A percentile compares a stretch with the other conserved stretches of the same genome.
These are phyloP conservation scores for Heliconius sara DNA, from an alignment of 2,888 invertebrate species.

Conservation along the genomic window DNA sequence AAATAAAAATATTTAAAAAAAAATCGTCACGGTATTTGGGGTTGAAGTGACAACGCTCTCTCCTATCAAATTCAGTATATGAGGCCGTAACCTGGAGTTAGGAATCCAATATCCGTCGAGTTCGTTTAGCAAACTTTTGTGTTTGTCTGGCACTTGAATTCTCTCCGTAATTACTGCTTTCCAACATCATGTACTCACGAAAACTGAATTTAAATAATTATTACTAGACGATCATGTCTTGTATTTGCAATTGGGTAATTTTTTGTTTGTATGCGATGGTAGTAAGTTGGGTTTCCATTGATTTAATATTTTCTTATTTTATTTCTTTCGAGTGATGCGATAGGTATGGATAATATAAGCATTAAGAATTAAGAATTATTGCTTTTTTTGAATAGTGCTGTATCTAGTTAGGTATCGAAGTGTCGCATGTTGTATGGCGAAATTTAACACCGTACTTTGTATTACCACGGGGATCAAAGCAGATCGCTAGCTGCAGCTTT, in stretches of 20 bases:
- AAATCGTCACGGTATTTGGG: neutral
- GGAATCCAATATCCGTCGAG: slow-evolving; percentile 77
- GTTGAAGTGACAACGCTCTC: slow-evolving; percentile 6
- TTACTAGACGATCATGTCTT: neutral
- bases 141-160: slow-evolving; percentile 73
- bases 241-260: neutral
- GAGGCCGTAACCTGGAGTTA: slow-evolving; percentile 69
- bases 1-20: neutral
- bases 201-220: slow-evolving; percentile 24
- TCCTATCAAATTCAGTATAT: slow-evolving; percentile 63
- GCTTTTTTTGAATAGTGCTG: too few relatives aligned
- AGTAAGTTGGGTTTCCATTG: neutral
- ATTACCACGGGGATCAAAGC: neutral
- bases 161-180: slow-evolving; percentile 54
- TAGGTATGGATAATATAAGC: too few relatives aligned
- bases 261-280: neutral
- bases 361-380: too few relatives aligned
- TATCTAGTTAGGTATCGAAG: too few relatives aligned
- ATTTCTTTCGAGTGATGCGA: too few relatives aligned
- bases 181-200: slow-evolving; percentile 29
- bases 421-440: neutral
- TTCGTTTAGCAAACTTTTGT: slow-evolving; percentile 66
- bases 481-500: neutral
- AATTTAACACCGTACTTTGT: neutral
- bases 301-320: neutral